These are phyloP conservation scores for Lepus americanus DNA, from an alignment of 2,113 vertebrate species.

Conservation along the genomic window DNA sequence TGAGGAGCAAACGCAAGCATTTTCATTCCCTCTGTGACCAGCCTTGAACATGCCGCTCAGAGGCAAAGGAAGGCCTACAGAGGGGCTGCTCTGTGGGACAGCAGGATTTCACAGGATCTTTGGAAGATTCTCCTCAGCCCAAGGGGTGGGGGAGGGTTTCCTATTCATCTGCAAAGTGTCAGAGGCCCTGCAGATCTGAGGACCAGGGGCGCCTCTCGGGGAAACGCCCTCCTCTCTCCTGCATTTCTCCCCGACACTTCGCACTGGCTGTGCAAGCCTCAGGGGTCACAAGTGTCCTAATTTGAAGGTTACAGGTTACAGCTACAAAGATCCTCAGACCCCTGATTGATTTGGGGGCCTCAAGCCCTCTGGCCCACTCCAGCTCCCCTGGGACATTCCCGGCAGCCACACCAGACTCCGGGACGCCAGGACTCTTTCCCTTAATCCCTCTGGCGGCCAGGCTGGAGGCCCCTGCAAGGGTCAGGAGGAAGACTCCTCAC, in stretches of 20 bases:
- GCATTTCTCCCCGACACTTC: background rate
- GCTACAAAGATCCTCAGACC: slow-evolving; percentile 52
- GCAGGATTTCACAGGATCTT: background rate
- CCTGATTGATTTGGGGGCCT: slow-evolving; percentile 66
- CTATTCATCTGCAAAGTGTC: background rate
- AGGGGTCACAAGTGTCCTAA: background rate
- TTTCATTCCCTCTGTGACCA: background rate
- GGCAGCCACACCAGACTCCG: slow-evolving; percentile 66
- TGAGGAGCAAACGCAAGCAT: background rate
- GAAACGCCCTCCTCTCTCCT: background rate
- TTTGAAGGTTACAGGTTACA: slow-evolving; percentile 60
- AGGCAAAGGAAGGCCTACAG: background rate
- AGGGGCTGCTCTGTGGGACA: background rate
- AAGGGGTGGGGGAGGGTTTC: background rate
- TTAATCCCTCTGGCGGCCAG: slow-evolving; percentile 58
- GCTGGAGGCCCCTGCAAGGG: slow-evolving; percentile 43
- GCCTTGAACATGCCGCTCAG: background rate
- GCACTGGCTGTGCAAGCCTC: background rate
- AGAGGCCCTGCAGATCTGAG: background rate
- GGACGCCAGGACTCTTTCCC: slow-evolving; percentile 64
- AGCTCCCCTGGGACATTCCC: slow-evolving; percentile 49
- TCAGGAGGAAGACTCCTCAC: background rate
- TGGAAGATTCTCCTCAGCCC: background rate
- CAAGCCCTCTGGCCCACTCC: background rate
- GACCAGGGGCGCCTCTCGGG: background rate